These are phyloP conservation scores for Danaus melanippus DNA, from an alignment of 1,140 invertebrate genomes.

Conservation along the genomic window DNA sequence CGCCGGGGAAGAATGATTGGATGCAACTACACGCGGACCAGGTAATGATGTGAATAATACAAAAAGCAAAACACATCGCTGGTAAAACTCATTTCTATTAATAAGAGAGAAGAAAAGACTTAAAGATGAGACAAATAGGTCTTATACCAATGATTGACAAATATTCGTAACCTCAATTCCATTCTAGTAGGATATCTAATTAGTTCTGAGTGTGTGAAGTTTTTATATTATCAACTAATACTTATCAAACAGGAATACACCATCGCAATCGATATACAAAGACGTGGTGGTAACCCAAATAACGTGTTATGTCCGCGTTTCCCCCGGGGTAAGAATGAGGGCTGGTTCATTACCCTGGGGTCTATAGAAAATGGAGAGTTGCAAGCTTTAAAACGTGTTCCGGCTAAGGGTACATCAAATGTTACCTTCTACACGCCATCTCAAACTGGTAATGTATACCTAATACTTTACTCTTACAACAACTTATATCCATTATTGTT, in stretches of 20 bases:
- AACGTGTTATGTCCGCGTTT: slow-evolving; percentile 87
- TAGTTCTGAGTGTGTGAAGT: too few species aligned
- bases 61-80: too few species aligned
- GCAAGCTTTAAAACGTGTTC: slow-evolving; percentile 88
- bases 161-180: too few species aligned
- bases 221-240: too few species aligned
- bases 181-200: too few species aligned
- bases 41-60: slow-evolving; percentile 27
- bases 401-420: slow-evolving; percentile 66
- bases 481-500: neutral
- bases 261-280: slow-evolving; percentile 73
- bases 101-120: too few species aligned
- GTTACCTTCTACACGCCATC: slow-evolving; percentile 79
- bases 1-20: slow-evolving; percentile 60
- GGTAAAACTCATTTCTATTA: too few species aligned
- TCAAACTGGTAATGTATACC: slow-evolving; percentile 61
- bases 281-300: slow-evolving; percentile 66
- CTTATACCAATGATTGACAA: too few species aligned
- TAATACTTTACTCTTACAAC: slow-evolving; percentile 12
- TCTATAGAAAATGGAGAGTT: slow-evolving; percentile 81
- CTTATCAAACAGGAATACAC: slow-evolving; percentile 77
- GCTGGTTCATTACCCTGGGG: slow-evolving; percentile 94
- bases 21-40: slow-evolving; percentile 77
- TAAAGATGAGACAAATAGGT: too few species aligned
- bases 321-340: slow-evolving; percentile 94